These are phyloP conservation scores for Psittacula derbiana DNA, from an alignment of 2,797 vertebrate species.

Conservation along the genomic window DNA sequence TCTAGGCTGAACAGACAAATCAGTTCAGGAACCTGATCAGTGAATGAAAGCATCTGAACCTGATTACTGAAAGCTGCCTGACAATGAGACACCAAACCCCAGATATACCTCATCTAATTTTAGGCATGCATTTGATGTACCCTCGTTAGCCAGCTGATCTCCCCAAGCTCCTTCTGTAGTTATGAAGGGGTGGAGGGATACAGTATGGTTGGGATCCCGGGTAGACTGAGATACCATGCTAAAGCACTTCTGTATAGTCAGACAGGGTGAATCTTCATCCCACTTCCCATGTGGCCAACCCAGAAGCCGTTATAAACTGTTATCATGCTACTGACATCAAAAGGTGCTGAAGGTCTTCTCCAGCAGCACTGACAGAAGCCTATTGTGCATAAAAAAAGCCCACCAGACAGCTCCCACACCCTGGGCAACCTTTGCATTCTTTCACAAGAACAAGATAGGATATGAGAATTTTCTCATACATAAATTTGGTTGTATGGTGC, in stretches of 20 bases:
- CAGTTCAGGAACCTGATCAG: background rate
- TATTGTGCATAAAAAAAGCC: background rate
- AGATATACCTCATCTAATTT: background rate
- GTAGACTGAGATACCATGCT: background rate
- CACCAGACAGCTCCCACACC: background rate
- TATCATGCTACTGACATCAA: conserved; percentile 2
- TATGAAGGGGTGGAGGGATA: background rate
- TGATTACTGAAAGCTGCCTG: background rate
- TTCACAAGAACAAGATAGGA: conserved; percentile 27
- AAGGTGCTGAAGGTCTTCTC: conserved; percentile 40
- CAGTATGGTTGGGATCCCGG: background rate
- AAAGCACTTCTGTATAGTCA: background rate
- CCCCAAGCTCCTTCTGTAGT: background rate
- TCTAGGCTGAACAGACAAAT: background rate
- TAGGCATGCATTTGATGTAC: background rate
- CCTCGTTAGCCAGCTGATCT: background rate
- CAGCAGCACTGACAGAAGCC: background rate
- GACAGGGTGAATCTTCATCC: background rate
- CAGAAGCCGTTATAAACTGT: conserved; percentile 17
- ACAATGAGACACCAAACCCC: background rate
- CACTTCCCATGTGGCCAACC: background rate
- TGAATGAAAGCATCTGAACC: background rate
- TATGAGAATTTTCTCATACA: conserved; percentile 60
- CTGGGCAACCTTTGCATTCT: conserved; percentile 34
- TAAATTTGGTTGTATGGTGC: conserved; percentile 54